These are phyloP conservation scores for Heterodera carotae DNA, from an alignment of 1,140 invertebrate species.

Conservation along the genomic window DNA sequence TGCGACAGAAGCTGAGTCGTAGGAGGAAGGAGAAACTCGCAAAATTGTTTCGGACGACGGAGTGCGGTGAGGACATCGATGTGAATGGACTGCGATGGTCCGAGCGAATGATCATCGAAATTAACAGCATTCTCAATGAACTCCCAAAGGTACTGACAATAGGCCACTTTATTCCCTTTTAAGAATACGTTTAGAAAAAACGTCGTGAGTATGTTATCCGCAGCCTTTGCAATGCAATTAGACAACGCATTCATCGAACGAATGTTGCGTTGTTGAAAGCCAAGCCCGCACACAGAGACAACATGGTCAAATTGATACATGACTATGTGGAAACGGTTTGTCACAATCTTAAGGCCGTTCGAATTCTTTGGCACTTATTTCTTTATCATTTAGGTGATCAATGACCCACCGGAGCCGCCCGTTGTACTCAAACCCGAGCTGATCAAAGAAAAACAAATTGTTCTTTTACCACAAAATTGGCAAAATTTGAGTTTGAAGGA, in stretches of 20 bases:
- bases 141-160: constrained; percentile 1
- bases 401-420: neutral
- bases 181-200: neutral
- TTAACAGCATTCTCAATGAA: constrained; percentile 11
- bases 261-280: constrained; percentile 5
- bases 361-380: too few species aligned
- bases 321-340: constrained; percentile 21
- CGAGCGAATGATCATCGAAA: constrained; percentile 17
- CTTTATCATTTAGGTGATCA: neutral
- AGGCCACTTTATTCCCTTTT: too few species aligned
- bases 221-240: neutral
- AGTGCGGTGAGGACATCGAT: constrained; percentile 3
- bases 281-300: neutral
- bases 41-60: neutral
- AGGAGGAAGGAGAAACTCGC: neutral
- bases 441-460: neutral
- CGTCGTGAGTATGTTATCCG: constrained; percentile 7
- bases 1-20: neutral
- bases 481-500: constrained; percentile 20
- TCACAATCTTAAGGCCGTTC: neutral
- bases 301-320: neutral
- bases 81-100: constrained; percentile 11
- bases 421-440: neutral
- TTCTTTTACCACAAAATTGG: constrained; percentile 18
- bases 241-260: constrained; percentile 7